A percentile compares a stretch with the other conserved stretches of the same genome.
These are phyloP conservation scores for Drosophila anomelani DNA, from an alignment of 2,888 invertebrate genomes.

Conservation along the genomic window DNA sequence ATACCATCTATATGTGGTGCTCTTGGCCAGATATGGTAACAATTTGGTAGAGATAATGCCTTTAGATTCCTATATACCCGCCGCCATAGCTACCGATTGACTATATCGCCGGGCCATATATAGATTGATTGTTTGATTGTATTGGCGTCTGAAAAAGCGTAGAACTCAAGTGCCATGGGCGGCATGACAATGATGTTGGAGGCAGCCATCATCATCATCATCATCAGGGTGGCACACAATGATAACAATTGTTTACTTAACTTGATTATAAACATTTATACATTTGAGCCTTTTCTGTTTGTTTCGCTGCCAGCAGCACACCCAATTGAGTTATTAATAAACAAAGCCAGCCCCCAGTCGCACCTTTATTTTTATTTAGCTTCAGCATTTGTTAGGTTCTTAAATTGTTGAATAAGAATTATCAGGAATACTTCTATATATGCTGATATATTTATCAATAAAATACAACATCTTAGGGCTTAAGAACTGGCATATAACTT, in stretches of 20 bases:
- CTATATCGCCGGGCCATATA: constrained; percentile 24
- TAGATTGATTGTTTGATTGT: constrained; percentile 34
- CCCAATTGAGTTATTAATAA: constrained; percentile 14
- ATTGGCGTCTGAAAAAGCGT: constrained; percentile 11
- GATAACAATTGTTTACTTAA: constrained; percentile 70
- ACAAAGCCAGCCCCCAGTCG: constrained; percentile 7
- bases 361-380: constrained; percentile 3
- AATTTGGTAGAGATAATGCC: constrained; percentile 33
- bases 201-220: constrained; percentile 15
- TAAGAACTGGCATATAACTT: not conserved
- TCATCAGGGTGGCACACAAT: constrained; percentile 50
- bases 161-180: constrained; percentile 35
- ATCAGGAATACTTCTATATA: no score
- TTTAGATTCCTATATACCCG: constrained; percentile 13
- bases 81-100: constrained; percentile 2
- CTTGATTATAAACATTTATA: constrained; percentile 64
- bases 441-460: not conserved
- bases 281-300: constrained; percentile 21
- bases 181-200: constrained; percentile 53
- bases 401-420: not conserved
- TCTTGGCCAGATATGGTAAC: constrained; percentile 36
- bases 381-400: constrained; percentile 11
- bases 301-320: constrained; percentile 29
- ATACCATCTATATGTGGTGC: constrained; percentile 18
- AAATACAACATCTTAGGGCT: not conserved